Percentiles rank a stretch among this genome's conserved stretches.
These are phyloP conservation scores for Drosophila percnosoma DNA, from an alignment of 2,888 invertebrate species.

Conservation along the genomic window DNA sequence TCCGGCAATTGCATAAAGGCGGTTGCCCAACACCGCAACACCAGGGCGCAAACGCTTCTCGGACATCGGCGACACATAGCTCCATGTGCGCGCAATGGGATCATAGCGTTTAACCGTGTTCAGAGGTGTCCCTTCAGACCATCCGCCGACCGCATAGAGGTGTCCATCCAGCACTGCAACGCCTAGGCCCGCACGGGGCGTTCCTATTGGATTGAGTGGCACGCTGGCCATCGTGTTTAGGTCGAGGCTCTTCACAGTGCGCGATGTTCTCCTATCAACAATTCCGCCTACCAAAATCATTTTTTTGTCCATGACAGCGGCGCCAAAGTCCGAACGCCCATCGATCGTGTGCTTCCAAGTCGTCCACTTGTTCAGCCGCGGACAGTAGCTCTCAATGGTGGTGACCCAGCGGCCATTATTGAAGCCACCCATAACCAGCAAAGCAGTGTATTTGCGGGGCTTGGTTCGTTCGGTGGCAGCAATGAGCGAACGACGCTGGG, in stretches of 20 bases:
- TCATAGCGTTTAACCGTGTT: slow-evolving; percentile 97
- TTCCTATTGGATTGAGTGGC: slow-evolving; percentile 93
- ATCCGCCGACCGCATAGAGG: slow-evolving; percentile 96
- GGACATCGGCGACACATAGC: slow-evolving; percentile 94
- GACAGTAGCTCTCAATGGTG: slow-evolving; percentile 92
- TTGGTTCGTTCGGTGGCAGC: slow-evolving; percentile 91
- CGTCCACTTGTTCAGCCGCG: slow-evolving; percentile 83
- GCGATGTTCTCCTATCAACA: slow-evolving; percentile 93
- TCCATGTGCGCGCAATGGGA: slow-evolving; percentile 94
- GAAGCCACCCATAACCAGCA: slow-evolving; percentile 95
- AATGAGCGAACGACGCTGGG: slow-evolving; percentile 90
- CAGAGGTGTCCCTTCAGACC: slow-evolving; percentile 88
- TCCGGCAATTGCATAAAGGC: slow-evolving; percentile 96
- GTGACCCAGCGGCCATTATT: rapidly evolving
- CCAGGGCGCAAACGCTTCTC: slow-evolving; percentile 93
- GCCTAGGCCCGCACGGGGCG: slow-evolving; percentile 92
- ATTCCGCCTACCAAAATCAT: slow-evolving; percentile 89
- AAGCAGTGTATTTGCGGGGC: slow-evolving; percentile 94
- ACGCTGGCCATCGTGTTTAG: slow-evolving; percentile 92
- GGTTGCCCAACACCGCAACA: slow-evolving; percentile 92
- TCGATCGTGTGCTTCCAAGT: slow-evolving; percentile 84
- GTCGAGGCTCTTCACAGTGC: slow-evolving; percentile 95
- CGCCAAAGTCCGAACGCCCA: slow-evolving; percentile 93
- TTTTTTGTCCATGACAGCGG: slow-evolving; percentile 89
- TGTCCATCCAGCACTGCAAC: slow-evolving; percentile 92